Conservation (phyloP, 2,797 vertebrate species). For the Lepus oiostolus region DNA sequence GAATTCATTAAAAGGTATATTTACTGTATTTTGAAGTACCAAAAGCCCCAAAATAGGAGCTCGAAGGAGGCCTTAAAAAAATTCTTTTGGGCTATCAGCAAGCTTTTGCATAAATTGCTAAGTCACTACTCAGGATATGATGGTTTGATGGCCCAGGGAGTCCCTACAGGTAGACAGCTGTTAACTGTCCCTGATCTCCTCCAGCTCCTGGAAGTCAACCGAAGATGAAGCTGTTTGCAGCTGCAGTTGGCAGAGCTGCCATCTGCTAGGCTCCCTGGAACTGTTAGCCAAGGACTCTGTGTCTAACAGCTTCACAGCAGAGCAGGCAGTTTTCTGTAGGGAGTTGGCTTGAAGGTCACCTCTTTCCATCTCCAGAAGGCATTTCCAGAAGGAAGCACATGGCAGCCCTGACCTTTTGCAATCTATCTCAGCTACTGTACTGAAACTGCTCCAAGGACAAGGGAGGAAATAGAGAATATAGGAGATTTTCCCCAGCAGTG, state of each 20-base stretch:
- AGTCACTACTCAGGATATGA: constrained; percentile 55
- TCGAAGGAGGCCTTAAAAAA: neutral
- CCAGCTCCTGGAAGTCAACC: constrained; percentile 76
- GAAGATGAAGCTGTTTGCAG: constrained; percentile 84
- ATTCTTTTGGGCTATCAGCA: constrained; percentile 50
- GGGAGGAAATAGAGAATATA: neutral
- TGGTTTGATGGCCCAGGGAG: constrained; percentile 62
- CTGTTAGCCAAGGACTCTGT: constrained; percentile 77
- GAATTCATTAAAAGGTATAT: constrained; percentile 22
- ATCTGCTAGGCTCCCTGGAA: constrained; percentile 80
- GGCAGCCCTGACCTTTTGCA: constrained; percentile 57
- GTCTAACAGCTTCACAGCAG: constrained; percentile 66
- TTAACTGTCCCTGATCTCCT: constrained; percentile 71
- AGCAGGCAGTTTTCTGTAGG: constrained; percentile 68
- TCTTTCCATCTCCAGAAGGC: constrained; percentile 69
- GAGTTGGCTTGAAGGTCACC: constrained; percentile 81
- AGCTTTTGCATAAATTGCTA: constrained; percentile 67
- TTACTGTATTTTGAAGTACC: constrained; percentile 30
- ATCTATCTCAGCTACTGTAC: constrained; percentile 46
- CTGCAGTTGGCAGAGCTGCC: constrained; percentile 80
- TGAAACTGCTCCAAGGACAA: constrained; percentile 38
- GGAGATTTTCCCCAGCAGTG: neutral
- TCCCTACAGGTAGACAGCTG: constrained; percentile 82
- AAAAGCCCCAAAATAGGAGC: neutral
- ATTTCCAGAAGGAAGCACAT: constrained; percentile 74